Conservation (phyloP, 2,888 invertebrate genomes). For the Drosophila tanythrix region DNA sequence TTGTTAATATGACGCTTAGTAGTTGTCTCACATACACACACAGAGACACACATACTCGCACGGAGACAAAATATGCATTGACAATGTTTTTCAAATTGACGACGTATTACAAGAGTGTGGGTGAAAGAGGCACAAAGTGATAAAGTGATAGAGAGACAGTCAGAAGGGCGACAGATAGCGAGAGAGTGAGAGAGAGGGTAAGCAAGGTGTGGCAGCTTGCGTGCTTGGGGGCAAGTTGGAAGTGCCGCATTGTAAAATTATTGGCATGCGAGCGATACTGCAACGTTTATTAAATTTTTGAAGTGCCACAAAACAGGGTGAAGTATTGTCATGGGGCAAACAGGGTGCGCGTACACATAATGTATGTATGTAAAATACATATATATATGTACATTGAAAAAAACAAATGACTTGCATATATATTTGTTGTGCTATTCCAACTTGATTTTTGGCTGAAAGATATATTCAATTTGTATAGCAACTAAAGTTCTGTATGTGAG, state of each 20-base stretch:
- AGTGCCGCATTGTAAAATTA: conserved; percentile 62
- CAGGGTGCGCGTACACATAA: conserved; percentile 7
- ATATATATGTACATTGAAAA: background rate
- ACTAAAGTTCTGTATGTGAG: background rate
- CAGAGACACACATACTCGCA: conserved; percentile 2
- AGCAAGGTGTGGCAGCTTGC: background rate
- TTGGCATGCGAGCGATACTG: conserved; percentile 79
- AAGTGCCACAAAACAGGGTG: conserved; percentile 64
- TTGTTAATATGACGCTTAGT: conserved; percentile 77
- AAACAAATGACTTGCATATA: background rate
- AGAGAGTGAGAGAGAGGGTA: background rate
- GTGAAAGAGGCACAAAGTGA: conserved; percentile 3
- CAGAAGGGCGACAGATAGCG: background rate
- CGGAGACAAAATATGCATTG: conserved; percentile 62
- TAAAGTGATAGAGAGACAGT: conserved; percentile 9
- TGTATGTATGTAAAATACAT: background rate
- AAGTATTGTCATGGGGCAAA: conserved; percentile 15
- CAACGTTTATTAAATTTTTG: conserved; percentile 79
- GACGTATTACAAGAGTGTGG: conserved; percentile 42
- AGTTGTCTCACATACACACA: conserved; percentile 55
- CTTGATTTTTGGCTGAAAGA: background rate
- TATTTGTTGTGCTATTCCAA: background rate
- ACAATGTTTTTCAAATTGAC: conserved; percentile 76
- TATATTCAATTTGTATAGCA: background rate
- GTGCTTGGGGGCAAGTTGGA: background rate